Conservation (phyloP, 1,140 invertebrate species). For the Myzus persicae region DNA sequence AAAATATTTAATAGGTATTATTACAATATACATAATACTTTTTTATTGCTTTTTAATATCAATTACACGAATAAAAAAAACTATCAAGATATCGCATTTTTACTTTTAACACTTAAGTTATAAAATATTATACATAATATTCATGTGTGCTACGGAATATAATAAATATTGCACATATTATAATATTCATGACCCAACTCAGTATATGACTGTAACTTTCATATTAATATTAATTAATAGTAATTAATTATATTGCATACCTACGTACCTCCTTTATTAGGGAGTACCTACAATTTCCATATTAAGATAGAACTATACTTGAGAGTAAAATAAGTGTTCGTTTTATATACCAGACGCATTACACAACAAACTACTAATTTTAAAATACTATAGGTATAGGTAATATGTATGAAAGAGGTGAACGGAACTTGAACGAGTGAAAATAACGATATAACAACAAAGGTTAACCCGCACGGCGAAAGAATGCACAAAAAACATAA, state of each 20-base stretch:
- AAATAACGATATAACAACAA: neutral
- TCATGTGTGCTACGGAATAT: neutral
- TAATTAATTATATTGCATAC: neutral
- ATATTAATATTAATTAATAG: neutral
- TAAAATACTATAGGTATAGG: neutral
- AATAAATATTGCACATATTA: neutral
- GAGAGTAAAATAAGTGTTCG: neutral
- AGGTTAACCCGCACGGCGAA: neutral
- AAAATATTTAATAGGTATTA: neutral
- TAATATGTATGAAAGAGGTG: neutral
- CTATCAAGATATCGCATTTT: neutral
- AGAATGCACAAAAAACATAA: neutral
- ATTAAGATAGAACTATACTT: neutral
- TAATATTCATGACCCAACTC: neutral
- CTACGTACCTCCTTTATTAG: neutral
- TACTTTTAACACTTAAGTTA: neutral
- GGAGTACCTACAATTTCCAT: neutral
- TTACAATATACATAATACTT: neutral
- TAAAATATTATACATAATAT: neutral
- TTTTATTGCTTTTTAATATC: neutral
- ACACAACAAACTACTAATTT: neutral
- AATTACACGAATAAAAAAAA: neutral
- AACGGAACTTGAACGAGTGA: neutral
- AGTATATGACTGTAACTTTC: neutral
- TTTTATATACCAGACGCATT: neutral